These are phyloP conservation scores for Chironomus striatipennis DNA, from an alignment of 1,140 invertebrate genomes.

Conservation along the genomic window DNA sequence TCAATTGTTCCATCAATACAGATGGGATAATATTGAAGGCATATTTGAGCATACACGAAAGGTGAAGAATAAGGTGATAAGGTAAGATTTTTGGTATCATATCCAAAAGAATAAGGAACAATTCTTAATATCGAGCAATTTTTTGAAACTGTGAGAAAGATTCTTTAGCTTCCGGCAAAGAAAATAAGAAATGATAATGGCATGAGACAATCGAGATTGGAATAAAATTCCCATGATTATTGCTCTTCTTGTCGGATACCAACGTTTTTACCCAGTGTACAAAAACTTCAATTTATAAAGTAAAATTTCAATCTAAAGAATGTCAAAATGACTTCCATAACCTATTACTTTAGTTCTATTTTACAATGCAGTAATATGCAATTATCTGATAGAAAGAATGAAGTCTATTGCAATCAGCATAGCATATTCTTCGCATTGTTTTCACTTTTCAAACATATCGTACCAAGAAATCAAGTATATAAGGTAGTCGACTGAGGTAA, in stretches of 20 bases:
- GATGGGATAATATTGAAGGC: no score
- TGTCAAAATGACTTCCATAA: background rate
- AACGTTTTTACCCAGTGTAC: background rate
- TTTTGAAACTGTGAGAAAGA: background rate
- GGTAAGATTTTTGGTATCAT: no score
- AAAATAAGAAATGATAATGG: background rate
- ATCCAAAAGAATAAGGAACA: background rate
- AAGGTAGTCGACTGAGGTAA: background rate
- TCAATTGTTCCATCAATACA: background rate
- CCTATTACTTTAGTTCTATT: background rate
- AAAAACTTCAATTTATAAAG: background rate
- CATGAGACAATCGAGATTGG: background rate
- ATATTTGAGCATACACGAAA: no score
- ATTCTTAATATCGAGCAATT: no score
- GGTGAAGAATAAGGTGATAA: no score
- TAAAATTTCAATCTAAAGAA: background rate
- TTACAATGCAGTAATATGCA: background rate
- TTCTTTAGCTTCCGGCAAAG: background rate
- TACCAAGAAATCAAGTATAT: background rate
- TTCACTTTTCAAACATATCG: background rate
- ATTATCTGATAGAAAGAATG: background rate
- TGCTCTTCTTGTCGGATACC: background rate
- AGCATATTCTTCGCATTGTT: background rate
- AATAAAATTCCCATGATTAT: constrained; percentile 10
- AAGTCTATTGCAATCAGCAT: no score